A percentile compares a stretch with the other conserved stretches of the same genome.
These are phyloP conservation scores for Patiria miniata DNA, from an alignment of 35 echinoderm and acorn worm species.

Conservation along the genomic window DNA sequence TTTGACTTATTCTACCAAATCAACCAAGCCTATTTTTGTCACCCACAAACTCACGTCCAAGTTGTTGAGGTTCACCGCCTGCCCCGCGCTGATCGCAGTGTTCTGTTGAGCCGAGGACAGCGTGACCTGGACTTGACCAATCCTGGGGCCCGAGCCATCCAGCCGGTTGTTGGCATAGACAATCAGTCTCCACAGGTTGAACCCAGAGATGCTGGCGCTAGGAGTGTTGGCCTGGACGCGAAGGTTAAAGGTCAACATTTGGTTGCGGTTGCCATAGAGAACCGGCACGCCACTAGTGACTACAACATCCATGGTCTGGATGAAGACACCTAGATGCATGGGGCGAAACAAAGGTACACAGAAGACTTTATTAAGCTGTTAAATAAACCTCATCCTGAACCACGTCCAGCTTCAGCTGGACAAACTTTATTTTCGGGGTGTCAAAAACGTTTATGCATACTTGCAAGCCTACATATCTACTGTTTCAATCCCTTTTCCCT, in stretches of 20 bases:
- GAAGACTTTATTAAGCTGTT: too few relatives aligned
- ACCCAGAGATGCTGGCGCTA: conserved; percentile 70
- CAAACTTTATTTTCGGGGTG: too few relatives aligned
- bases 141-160: not conserved
- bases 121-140: not conserved
- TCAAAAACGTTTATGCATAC: too few relatives aligned
- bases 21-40: too few relatives aligned
- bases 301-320: conserved; percentile 12
- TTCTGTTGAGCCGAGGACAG: not conserved
- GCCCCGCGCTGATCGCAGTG: not conserved
- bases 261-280: conserved; percentile 17
- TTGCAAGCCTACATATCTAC: too few relatives aligned
- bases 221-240: conserved; percentile 14
- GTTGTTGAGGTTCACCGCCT: not conserved
- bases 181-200: conserved; percentile 66
- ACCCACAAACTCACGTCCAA: not conserved
- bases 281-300: not conserved
- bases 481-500: too few relatives aligned
- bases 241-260: conserved; percentile 54
- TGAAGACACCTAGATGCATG: not conserved
- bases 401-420: too few relatives aligned
- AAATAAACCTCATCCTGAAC: too few relatives aligned
- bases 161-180: conserved; percentile 60
- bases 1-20: too few relatives aligned
- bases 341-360: too few relatives aligned